Evolutionary conservation across 2,113 vertebrate species (phyloP).

Genomic region (Drymodes brunneopygia): DNA sequence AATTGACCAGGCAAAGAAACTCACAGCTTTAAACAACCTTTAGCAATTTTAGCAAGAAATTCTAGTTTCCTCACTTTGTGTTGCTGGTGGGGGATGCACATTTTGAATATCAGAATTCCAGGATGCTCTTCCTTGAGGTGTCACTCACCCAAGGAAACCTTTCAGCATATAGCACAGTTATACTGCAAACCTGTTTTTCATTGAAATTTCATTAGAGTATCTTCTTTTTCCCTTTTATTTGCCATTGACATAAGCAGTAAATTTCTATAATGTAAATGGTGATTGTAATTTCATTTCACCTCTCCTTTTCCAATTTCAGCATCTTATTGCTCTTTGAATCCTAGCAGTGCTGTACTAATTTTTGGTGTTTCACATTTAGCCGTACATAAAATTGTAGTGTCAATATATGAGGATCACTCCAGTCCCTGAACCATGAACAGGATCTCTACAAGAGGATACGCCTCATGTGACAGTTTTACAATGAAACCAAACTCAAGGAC

Average conservation of each 20-base stretch:
- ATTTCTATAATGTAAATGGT: background rate
- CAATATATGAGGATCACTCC: fast-evolving
- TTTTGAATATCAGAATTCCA: background rate
- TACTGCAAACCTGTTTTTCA: background rate
- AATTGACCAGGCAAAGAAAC: background rate
- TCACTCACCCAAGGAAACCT: background rate
- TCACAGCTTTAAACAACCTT: background rate
- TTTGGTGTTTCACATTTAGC: background rate
- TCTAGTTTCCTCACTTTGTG: background rate
- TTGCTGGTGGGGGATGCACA: background rate
- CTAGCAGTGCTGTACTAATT: background rate
- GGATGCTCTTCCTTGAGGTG: background rate
- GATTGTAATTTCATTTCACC: background rate
- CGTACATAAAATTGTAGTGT: background rate
- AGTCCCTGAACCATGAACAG: background rate
- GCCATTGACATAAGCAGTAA: background rate
- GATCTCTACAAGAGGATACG: background rate
- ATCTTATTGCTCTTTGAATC: background rate
- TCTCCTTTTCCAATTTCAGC: background rate
- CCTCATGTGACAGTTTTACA: background rate
- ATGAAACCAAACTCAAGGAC: background rate
- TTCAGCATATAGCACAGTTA: background rate
- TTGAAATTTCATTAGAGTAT: background rate
- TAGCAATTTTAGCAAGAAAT: background rate
- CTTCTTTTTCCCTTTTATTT: background rate